Percentiles rank a stretch among this genome's conserved stretches.
phyloP scores from a whole-genome alignment of 1,140 invertebrate species.

The Penaeus japonicus region DNA sequence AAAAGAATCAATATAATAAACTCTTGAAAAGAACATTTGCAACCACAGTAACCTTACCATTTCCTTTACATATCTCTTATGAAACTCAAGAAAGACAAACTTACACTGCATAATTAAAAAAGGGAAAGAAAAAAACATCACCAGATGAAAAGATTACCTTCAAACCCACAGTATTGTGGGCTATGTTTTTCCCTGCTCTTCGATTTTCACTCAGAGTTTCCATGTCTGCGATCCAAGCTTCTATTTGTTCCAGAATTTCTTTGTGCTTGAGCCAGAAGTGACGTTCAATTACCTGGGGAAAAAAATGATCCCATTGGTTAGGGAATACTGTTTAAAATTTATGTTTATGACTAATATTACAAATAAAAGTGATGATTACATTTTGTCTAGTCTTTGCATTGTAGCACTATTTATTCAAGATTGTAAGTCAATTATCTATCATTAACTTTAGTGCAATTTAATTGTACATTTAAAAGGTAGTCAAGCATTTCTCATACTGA shows the following conservation, averaged over 20 bases:
- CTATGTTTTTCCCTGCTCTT: slow-evolving; percentile 76
- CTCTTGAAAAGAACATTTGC: not conserved
- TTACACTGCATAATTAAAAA: not conserved
- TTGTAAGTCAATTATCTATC: too few species aligned
- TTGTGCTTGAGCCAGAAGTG: slow-evolving; percentile 95
- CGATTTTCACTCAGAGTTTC: slow-evolving; percentile 78
- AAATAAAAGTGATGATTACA: not conserved
- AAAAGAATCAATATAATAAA: not conserved
- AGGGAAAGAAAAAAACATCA: not conserved
- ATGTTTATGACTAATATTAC: too few species aligned
- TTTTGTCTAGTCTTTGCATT: too few species aligned
- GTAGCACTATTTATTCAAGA: too few species aligned
- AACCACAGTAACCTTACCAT: too few species aligned
- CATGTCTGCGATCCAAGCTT: slow-evolving; percentile 88
- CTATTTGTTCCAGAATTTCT: slow-evolving; percentile 87
- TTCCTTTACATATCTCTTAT: too few species aligned
- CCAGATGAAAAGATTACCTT: slow-evolving; percentile 69
- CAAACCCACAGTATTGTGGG: slow-evolving; percentile 77
- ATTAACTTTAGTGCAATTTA: too few species aligned
- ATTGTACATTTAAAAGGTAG: too few species aligned
- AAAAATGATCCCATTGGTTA: not conserved
- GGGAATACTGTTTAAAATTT: not conserved
- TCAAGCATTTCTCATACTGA: too few species aligned
- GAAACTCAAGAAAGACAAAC: too few species aligned
- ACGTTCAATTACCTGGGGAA: slow-evolving; percentile 81